A percentile compares a stretch with the other conserved stretches of the same genome.
Conservation (phyloP, 2,888 invertebrate genomes). For the Agrotis clavis region DNA sequence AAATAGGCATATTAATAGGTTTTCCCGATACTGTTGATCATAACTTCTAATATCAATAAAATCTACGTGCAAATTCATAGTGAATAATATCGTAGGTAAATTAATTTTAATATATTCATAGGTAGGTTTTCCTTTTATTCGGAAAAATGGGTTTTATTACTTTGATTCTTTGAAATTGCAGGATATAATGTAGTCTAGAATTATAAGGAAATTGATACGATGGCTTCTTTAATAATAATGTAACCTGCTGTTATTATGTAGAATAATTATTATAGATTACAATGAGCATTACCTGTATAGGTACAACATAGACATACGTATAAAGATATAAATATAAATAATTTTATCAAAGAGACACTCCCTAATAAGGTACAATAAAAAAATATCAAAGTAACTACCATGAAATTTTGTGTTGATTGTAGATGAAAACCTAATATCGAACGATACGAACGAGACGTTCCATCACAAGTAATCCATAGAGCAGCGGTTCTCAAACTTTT, state of each 20-base stretch:
- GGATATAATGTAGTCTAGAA: neutral
- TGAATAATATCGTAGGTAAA: conserved; percentile 33
- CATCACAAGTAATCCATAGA: too few relatives aligned
- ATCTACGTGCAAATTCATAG: conserved; percentile 17
- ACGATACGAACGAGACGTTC: too few relatives aligned
- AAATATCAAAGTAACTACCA: too few relatives aligned
- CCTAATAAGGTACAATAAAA: too few relatives aligned
- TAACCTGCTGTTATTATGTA: neutral
- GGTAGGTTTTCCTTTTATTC: conserved; percentile 60
- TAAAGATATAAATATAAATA: too few relatives aligned
- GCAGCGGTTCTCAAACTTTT: too few relatives aligned
- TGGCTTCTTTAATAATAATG: conserved; percentile 37
- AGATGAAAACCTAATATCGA: too few relatives aligned
- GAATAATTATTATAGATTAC: neutral
- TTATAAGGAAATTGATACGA: conserved; percentile 42
- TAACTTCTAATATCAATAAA: conserved; percentile 20
- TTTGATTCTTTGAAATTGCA: conserved; percentile 44
- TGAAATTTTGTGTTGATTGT: too few relatives aligned
- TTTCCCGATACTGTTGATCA: conserved; percentile 38
- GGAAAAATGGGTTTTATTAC: conserved; percentile 42
- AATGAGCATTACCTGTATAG: neutral
- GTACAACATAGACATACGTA: too few relatives aligned
- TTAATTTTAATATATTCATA: conserved; percentile 47
- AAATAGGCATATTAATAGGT: conserved; percentile 30
- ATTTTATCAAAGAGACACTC: too few relatives aligned